Evolutionary conservation across 2,797 vertebrate genomes (phyloP).

Genomic region (Gallirallus australis): DNA sequence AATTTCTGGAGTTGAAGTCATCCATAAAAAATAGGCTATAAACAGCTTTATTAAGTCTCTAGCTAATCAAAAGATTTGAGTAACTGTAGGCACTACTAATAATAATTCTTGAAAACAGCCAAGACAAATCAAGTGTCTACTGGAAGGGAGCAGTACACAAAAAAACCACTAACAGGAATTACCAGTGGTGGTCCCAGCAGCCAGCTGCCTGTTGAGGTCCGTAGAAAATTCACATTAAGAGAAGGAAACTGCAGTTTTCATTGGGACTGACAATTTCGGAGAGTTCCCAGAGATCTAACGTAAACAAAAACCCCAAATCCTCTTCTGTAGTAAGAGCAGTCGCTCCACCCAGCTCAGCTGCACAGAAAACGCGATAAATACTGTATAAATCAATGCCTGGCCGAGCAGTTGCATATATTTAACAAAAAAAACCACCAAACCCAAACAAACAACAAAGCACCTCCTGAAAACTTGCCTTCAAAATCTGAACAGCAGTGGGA

Average conservation of each 20-base stretch:
- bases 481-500: background rate
- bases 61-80: slow-evolving; percentile 43
- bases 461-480: background rate
- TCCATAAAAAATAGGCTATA: slow-evolving; percentile 27
- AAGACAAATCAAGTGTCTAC: slow-evolving; percentile 22
- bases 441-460: background rate
- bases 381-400: background rate
- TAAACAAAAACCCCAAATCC: background rate
- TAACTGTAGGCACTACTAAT: background rate
- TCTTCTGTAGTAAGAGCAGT: background rate
- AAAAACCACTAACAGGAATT: background rate
- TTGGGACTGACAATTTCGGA: background rate
- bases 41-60: slow-evolving; percentile 32
- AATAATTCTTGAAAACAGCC: slow-evolving; percentile 39
- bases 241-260: background rate
- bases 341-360: background rate
- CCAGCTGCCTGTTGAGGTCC: background rate
- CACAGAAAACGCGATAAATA: background rate
- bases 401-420: too few relatives aligned
- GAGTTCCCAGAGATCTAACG: background rate
- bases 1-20: slow-evolving; percentile 29
- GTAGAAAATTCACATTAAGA: background rate
- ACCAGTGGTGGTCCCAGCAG: background rate
- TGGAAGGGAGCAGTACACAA: background rate
- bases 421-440: too few relatives aligned